Conservation (phyloP, 2,797 vertebrate genomes). For the Poecilia picta region DNA sequence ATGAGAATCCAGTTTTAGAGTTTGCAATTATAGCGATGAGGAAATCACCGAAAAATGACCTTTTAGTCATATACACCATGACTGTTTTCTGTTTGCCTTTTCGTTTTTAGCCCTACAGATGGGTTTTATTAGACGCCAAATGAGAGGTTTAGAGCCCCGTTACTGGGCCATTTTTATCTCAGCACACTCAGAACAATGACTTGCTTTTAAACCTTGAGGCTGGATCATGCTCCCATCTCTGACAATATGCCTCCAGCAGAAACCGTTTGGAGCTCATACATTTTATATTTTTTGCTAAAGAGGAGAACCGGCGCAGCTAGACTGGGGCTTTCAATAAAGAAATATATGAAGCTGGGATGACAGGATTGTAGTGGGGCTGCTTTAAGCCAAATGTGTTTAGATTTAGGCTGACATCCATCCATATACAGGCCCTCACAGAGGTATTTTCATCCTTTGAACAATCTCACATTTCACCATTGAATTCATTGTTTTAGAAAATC, state of each 20-base stretch:
- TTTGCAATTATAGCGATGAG: conserved; percentile 47
- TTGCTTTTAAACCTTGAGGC: conserved; percentile 60
- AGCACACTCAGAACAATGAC: conserved; percentile 63
- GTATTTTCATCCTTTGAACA: neutral
- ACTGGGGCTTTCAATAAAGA: conserved; percentile 65
- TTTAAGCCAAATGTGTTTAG: conserved; percentile 66
- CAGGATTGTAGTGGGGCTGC: conserved; percentile 62
- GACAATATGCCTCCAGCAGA: conserved; percentile 59
- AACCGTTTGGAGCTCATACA: conserved; percentile 68
- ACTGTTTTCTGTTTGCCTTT: conserved; percentile 49
- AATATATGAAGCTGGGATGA: conserved; percentile 63
- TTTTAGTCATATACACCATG: conserved; percentile 47
- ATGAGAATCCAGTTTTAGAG: conserved; percentile 62
- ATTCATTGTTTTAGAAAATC: neutral
- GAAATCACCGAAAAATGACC: conserved; percentile 40
- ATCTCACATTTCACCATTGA: neutral
- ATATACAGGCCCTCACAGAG: conserved; percentile 14
- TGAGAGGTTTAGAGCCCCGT: conserved; percentile 70
- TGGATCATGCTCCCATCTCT: conserved; percentile 44
- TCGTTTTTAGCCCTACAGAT: conserved; percentile 56
- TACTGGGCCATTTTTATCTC: conserved; percentile 67
- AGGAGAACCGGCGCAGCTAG: conserved; percentile 39
- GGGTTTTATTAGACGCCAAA: conserved; percentile 74
- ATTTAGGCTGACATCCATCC: conserved; percentile 59
- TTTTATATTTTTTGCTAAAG: conserved; percentile 58